Evolutionary conservation across 1,140 invertebrate species (phyloP), one percentile per base, ranked within the genome.

Genomic region (Drosophila neocordata): DNA sequence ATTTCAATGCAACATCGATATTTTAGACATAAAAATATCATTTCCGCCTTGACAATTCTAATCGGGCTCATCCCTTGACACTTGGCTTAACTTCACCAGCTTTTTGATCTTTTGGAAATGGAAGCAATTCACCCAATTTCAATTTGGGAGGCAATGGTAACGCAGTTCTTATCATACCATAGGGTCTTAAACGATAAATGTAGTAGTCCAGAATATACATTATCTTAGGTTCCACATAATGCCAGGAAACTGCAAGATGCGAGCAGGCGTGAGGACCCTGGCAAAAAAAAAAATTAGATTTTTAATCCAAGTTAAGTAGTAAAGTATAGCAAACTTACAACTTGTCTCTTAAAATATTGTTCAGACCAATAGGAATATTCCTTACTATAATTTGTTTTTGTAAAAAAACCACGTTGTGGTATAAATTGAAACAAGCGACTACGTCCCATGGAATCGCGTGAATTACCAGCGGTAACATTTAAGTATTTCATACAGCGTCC

Each of bases 141-240:
- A 83, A 65, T 13, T 84, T 84, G 1, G 51, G 41, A 0, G 80
- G 76, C 9, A 83, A 5, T 0, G 22, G 0, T 24, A 65, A 41
- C 1, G 59, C 35, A 0, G 41, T 52, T 34, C 69, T 22, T 11
- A 60, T 53, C 4, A 77, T 9, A 15, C 97, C 97, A 88, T 96
- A 99, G 0, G 98, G 97, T 62, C 96, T 93, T 37, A 99, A 92
- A 89, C 99, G 98, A 91, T 99, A 99, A 69, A 99, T 96, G n/a
- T 99, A 92, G 92, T 99, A 99, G 72, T 99, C 98, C 27, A 99
- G 90, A 0, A 98, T 96, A 90, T 99, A 99, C 97, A 99, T 98
- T 92, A 96, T 93, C 77, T 97, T 96, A 0, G 98, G 97, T 7
- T 94, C 93, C 1, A 99, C 96, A 84, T 99, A 99, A 91, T 99